Evolutionary conservation across 2,888 invertebrate genomes (phyloP).

Genomic region (Alloplasta piceator): DNA sequence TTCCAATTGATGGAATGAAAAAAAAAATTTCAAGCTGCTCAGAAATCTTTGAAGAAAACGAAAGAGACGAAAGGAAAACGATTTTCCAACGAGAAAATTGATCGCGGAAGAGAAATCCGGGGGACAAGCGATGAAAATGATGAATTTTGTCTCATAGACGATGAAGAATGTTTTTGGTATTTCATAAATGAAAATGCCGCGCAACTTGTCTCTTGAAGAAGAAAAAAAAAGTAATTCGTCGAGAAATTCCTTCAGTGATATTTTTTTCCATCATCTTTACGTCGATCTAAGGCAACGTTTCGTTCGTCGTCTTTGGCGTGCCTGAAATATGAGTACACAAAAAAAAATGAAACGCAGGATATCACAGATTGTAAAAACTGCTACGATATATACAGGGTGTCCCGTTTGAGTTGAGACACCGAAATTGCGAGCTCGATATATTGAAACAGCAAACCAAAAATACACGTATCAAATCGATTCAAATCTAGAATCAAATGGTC

Average conservation of each 20-base stretch:
- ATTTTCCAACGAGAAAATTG: too few relatives aligned
- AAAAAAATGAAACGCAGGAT: conserved; percentile 29
- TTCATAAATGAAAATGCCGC: conserved; percentile 26
- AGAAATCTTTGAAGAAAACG: neutral
- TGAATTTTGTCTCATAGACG: neutral
- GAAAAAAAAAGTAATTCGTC: neutral
- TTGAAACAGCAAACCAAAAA: too few relatives aligned
- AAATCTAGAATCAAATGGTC: too few relatives aligned
- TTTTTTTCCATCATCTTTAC: neutral
- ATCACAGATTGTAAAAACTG: neutral
- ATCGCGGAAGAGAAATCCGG: too few relatives aligned
- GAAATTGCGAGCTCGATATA: too few relatives aligned
- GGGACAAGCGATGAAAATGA: neutral
- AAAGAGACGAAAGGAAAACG: too few relatives aligned
- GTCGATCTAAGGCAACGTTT: neutral
- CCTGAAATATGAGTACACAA: neutral
- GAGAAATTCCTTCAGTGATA: conserved; percentile 9
- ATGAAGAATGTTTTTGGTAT: conserved; percentile 23
- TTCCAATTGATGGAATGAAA: too few relatives aligned
- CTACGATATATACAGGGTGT: too few relatives aligned
- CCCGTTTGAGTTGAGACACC: too few relatives aligned
- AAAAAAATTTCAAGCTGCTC: neutral
- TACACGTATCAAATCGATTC: too few relatives aligned
- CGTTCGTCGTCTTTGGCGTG: neutral
- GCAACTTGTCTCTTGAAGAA: neutral